Evolutionary conservation across 2,888 invertebrate genomes (phyloP).

Genomic region (Drosophila merina): DNA sequence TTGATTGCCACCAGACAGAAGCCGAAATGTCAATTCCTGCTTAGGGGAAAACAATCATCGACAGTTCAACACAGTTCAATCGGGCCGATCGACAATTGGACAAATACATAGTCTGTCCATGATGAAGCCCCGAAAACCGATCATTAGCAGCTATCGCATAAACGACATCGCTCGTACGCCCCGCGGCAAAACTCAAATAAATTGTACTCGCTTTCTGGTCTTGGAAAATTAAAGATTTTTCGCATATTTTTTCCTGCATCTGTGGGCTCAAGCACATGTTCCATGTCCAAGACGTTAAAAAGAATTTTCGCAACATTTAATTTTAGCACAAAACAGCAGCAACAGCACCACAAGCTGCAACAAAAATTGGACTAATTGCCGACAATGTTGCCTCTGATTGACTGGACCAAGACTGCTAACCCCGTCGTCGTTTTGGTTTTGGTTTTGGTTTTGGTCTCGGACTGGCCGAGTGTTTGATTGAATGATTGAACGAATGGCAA

Average conservation of each 20-base stretch:
- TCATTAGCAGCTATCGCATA: constrained; percentile 60
- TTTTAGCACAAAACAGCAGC: constrained; percentile 64
- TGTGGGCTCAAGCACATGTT: constrained; percentile 62
- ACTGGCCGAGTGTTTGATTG: constrained; percentile 62
- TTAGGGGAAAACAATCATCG: constrained; percentile 49
- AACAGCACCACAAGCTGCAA: constrained; percentile 26
- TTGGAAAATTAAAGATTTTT: constrained; percentile 73
- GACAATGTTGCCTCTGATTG: constrained; percentile 62
- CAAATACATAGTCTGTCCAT: constrained; percentile 35
- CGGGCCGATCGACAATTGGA: constrained; percentile 37
- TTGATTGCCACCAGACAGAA: constrained; percentile 36
- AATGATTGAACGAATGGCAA: constrained; percentile 75
- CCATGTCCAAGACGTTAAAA: constrained; percentile 54
- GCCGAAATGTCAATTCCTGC: constrained; percentile 49
- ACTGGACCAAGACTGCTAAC: constrained; percentile 44
- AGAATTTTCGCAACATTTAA: constrained; percentile 80
- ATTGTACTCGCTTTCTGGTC: constrained; percentile 66
- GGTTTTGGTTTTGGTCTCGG: constrained; percentile 2
- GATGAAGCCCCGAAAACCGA: constrained; percentile 48
- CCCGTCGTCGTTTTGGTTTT: constrained; percentile 8
- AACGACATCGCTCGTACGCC: constrained; percentile 70
- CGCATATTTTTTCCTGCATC: constrained; percentile 57
- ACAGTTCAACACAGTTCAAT: constrained; percentile 27
- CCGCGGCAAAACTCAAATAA: constrained; percentile 56
- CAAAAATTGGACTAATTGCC: constrained; percentile 78